Percentiles rank a stretch among this genome's conserved stretches.
Conservation (phyloP, 2,113 vertebrate genomes). For the Chauna torquata region DNA sequence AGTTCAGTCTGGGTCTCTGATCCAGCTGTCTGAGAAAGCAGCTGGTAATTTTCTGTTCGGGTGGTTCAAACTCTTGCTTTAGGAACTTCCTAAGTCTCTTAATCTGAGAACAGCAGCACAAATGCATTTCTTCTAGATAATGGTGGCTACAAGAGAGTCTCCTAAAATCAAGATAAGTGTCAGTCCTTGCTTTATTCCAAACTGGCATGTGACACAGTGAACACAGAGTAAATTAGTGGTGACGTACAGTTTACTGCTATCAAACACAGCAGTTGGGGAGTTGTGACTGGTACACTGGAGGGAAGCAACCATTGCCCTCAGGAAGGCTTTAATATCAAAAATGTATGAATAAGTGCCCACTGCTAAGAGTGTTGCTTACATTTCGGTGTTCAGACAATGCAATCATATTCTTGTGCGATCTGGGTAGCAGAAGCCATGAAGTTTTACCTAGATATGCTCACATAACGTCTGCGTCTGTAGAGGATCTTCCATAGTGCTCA, state of each 20-base stretch:
- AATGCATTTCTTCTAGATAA: neutral
- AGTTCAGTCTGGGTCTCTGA: neutral
- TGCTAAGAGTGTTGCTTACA: neutral
- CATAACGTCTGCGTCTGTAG: neutral
- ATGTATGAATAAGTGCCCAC: neutral
- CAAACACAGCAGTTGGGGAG: neutral
- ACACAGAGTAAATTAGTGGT: neutral
- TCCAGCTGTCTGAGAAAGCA: constrained; percentile 8
- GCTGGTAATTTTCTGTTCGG: constrained; percentile 1
- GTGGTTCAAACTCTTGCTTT: neutral
- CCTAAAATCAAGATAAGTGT: neutral
- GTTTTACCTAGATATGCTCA: neutral
- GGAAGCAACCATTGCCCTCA: neutral
- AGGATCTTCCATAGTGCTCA: neutral
- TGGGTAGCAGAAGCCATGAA: neutral
- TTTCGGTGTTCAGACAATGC: neutral
- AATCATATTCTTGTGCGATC: neutral
- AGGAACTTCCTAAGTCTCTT: neutral
- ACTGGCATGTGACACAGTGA: neutral
- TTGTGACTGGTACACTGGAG: neutral
- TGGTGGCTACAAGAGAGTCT: neutral
- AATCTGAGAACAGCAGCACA: neutral
- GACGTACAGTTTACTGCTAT: neutral
- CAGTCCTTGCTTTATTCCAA: neutral
- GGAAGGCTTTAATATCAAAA: neutral